phyloP scores from a whole-genome alignment of 2,797 vertebrate genomes.

The Holocentrus rufus region DNA sequence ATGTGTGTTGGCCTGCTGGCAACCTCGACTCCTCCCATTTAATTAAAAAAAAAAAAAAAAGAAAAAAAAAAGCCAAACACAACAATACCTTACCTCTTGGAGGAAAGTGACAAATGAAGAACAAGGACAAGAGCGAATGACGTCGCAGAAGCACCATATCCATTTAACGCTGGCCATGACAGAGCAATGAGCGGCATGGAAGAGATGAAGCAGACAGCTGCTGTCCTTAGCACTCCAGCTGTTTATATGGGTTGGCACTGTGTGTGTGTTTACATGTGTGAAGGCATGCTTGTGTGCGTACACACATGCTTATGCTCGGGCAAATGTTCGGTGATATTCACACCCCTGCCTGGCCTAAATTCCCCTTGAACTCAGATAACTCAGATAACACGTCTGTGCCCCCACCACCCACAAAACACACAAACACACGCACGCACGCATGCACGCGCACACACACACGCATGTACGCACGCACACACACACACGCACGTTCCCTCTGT shows the following conservation, averaged over 20 bases:
- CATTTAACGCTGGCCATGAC: slow-evolving; percentile 63
- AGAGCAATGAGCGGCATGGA: slow-evolving; percentile 55
- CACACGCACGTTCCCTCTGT: slow-evolving; percentile 38
- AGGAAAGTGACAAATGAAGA: slow-evolving; percentile 57
- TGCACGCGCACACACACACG: too few species aligned
- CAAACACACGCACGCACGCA: too few species aligned
- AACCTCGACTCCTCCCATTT: slow-evolving; percentile 42
- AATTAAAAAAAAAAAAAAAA: slow-evolving; percentile 1
- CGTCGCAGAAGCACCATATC: slow-evolving; percentile 61
- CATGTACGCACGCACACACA: too few species aligned
- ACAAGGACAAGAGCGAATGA: slow-evolving; percentile 68
- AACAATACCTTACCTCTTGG: slow-evolving; percentile 54
- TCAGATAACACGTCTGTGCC: slow-evolving; percentile 64
- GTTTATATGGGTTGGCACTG: slow-evolving; percentile 49
- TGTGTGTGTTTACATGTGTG: slow-evolving; percentile 30
- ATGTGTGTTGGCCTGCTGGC: slow-evolving; percentile 13
- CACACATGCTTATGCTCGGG: background rate
- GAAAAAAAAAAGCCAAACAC: too few species aligned
- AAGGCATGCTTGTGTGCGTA: background rate
- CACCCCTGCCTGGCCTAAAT: slow-evolving; percentile 64
- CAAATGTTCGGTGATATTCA: slow-evolving; percentile 64
- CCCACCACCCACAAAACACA: background rate
- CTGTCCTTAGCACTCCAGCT: slow-evolving; percentile 58
- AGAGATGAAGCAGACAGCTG: slow-evolving; percentile 60
- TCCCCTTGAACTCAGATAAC: slow-evolving; percentile 45